These are phyloP conservation scores for Parotia lawesii DNA, from an alignment of 2,113 vertebrate genomes.

Conservation along the genomic window DNA sequence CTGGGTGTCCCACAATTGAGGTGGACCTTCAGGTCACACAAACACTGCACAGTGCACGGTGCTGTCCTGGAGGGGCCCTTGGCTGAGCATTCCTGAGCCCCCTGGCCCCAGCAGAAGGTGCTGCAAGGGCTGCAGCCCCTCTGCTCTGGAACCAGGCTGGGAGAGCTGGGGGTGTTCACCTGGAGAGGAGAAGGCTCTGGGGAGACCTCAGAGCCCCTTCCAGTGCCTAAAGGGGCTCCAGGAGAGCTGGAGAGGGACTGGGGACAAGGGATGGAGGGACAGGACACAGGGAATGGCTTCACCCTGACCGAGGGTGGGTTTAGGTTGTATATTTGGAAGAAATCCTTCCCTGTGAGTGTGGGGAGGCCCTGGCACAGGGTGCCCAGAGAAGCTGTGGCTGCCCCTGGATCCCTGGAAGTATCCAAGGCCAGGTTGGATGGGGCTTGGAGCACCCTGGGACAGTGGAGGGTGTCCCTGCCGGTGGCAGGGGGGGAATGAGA, in stretches of 20 bases:
- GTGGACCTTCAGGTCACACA: background rate
- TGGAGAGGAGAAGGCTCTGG: background rate
- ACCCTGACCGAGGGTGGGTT: background rate
- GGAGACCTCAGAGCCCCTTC: background rate
- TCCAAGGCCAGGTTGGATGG: background rate
- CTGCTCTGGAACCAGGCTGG: background rate
- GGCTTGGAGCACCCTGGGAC: background rate
- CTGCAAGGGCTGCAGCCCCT: background rate
- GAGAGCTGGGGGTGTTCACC: background rate
- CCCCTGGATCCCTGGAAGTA: background rate
- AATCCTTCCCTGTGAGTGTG: background rate
- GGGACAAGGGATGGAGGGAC: background rate
- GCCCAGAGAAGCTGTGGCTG: background rate
- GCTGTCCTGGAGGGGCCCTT: background rate
- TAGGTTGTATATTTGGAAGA: background rate
- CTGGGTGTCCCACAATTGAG: background rate
- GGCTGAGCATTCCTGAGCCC: background rate
- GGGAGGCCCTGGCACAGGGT: background rate
- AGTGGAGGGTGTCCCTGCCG: background rate
- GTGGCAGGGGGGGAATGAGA: background rate
- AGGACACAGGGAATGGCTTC: background rate
- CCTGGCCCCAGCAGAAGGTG: background rate
- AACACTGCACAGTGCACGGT: fast-evolving
- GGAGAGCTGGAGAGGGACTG: background rate
- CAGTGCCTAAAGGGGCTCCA: background rate